phyloP scores from a whole-genome alignment of 2,113 vertebrate species.

The Lepisosteus oculatus region DNA sequence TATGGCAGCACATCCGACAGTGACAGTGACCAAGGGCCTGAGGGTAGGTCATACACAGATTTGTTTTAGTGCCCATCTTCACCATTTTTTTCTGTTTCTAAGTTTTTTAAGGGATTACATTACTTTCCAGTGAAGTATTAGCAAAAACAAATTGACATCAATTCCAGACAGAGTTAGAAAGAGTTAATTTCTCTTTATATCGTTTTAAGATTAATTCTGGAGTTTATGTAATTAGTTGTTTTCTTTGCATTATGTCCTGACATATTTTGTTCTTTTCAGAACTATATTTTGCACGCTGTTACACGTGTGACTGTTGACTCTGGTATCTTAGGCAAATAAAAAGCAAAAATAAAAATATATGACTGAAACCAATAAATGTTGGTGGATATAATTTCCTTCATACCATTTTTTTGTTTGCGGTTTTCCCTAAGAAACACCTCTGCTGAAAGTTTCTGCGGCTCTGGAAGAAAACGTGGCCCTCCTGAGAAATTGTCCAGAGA shows the following conservation, averaged over 20 bases:
- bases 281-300: too few relatives aligned
- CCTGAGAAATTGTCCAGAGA: too few relatives aligned
- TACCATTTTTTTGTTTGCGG: background rate
- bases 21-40: background rate
- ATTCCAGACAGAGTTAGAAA: constrained; percentile 24
- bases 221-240: constrained; percentile 40
- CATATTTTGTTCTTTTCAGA: background rate
- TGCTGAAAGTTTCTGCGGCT: too few relatives aligned
- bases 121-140: background rate
- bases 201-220: constrained; percentile 13
- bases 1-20: background rate
- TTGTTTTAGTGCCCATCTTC: background rate
- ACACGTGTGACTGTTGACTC: too few relatives aligned
- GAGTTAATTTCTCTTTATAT: constrained; percentile 17
- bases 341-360: too few relatives aligned
- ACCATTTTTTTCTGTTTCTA: background rate
- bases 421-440: too few relatives aligned
- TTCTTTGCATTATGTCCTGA: background rate
- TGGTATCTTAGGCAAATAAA: too few relatives aligned
- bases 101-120: background rate
- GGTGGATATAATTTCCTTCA: constrained; percentile 2
- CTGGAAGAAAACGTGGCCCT: too few relatives aligned
- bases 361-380: background rate
- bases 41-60: too few relatives aligned
- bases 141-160: background rate